These are phyloP conservation scores for Helicoverpa armigera DNA, from an alignment of 1,140 invertebrate genomes.

Conservation along the genomic window DNA sequence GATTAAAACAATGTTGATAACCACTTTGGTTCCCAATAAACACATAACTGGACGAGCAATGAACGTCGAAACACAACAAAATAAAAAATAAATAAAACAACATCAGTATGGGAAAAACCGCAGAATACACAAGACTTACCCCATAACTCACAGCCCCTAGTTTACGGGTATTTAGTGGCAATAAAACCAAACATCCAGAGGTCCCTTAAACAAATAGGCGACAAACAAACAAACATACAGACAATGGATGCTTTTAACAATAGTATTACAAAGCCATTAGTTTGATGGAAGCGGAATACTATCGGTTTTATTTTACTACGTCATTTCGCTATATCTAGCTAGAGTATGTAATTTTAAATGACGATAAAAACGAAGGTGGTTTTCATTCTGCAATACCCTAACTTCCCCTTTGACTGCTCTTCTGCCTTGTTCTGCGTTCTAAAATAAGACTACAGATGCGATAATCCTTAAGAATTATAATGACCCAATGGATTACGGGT, in stretches of 20 bases:
- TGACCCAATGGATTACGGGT: too few relatives aligned
- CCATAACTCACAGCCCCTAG: conserved; percentile 23
- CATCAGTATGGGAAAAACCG: background rate
- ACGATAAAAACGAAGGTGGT: too few relatives aligned
- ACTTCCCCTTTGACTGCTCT: too few relatives aligned
- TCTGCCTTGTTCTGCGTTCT: too few relatives aligned
- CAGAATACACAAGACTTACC: conserved; percentile 10
- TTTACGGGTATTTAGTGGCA: conserved; percentile 37
- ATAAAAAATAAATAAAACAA: background rate
- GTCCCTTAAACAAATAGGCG: conserved; percentile 62
- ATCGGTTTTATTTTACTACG: conserved; percentile 1
- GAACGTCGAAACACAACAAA: too few relatives aligned
- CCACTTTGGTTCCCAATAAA: too few relatives aligned
- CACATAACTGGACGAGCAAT: too few relatives aligned
- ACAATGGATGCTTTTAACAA: conserved; percentile 57
- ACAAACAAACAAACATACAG: conserved; percentile 59
- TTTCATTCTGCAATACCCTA: too few relatives aligned
- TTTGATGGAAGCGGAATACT: conserved; percentile 22
- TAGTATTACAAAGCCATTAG: conserved; percentile 38
- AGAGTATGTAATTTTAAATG: too few relatives aligned
- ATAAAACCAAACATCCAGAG: conserved; percentile 57
- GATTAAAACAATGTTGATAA: too few relatives aligned
- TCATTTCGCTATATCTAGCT: background rate
- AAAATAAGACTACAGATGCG: too few relatives aligned
- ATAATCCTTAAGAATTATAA: too few relatives aligned